Base-by-base conservation (phyloP, 2,113 vertebrate species). In the Silurus asotus region DNA sequence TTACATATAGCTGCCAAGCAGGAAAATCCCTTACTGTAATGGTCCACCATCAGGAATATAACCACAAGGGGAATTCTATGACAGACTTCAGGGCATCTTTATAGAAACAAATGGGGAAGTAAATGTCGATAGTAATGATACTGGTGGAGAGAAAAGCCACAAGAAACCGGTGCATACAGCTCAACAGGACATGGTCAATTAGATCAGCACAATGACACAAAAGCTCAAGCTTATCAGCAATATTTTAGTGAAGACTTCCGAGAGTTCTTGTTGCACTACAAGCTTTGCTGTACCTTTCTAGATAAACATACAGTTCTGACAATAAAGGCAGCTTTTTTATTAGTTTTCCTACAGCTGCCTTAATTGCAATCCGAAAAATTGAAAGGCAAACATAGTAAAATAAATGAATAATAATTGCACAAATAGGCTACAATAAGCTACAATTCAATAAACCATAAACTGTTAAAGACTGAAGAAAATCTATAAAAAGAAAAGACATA, bases 61-160 rank as follows among this genome's bases (percentile, higher is more conserved):
- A 86, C 85, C 78, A 23, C 85, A 75, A n/a, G 48, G 78, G 85
- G 69, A 86, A 64, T 74, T 81, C 48, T 81, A 28, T 51, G 78
- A 75, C n/a, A 55, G 49, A 77, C 48, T 23, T 75, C 59, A 65
- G 72, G 70, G 49, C 48, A 65, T 84, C 48, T 28, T 76, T 20
- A 37, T 10, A 84, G 78, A 72, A 74, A 28, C 28, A 48, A 58
- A 78, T 9, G 9, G 15, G 65, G 23, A 61, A 72, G 64, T 51
- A 23, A 86, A n/a, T 10, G 20, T 49, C 10, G 45, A 23, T 64
- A 81, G 56, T 56, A 77, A 65, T 17, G 10, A 15, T 49, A 62
- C 8, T 51, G 20, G 20, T 19, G 56, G 28, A 56, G n/a, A 80
- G 7, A 80, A 79, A 69, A 28, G 13, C n/a, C 37, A 28, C 25